Evolutionary conservation across 2,888 invertebrate species (phyloP), one percentile per base, ranked within the genome.

Genomic region (Lycia hirtaria): DNA sequence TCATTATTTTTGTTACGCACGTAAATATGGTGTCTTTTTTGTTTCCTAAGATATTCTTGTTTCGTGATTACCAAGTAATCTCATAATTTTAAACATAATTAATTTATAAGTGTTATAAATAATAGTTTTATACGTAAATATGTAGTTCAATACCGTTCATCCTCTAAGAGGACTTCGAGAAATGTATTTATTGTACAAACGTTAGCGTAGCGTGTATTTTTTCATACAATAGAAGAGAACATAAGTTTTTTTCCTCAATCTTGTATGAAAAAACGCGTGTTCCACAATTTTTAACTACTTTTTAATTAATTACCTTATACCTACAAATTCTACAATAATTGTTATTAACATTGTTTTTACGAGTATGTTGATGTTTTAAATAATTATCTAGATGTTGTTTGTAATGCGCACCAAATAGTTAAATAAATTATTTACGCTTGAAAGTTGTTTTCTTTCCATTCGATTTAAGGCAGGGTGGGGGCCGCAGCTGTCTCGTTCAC

Each of bases 371-470:
- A 75, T 71, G 72, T 78, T 78, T 66, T 32, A 48, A 69, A 74
- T 75, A 78, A 72, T 75, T 65, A 76, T 55, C 72, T 75, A 67
- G 62, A 76, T 76, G 75, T 80, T 81, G 73, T 80, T 79, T 80
- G 72, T 80, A 65, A 75, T 64, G 71, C 51, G 70, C 81, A 80
- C 82, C 76, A 78, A 79, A 81, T 77, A 76, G 52, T 49, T 49
- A 15, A 75, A 72, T 74, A 76, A 75, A 68, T 65, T 64, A 65
- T 69, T 28, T 44, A 32, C 55, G 53, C 63, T 66, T 56, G 51
- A 32, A 6, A 52, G 22, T 32, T 4, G 22, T 28, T 52, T 32
- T 61, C 56, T 59, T 35, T 37, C 41, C 56, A 14, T 3, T 10
- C 19, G 0, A 7, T 17, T 12, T n/a, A 4, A 12, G 3, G 1